Evolutionary conservation across 2,797 vertebrate genomes (phyloP), one percentile per base, ranked within the genome.

Genomic region (Rhyacichthys aspro): DNA sequence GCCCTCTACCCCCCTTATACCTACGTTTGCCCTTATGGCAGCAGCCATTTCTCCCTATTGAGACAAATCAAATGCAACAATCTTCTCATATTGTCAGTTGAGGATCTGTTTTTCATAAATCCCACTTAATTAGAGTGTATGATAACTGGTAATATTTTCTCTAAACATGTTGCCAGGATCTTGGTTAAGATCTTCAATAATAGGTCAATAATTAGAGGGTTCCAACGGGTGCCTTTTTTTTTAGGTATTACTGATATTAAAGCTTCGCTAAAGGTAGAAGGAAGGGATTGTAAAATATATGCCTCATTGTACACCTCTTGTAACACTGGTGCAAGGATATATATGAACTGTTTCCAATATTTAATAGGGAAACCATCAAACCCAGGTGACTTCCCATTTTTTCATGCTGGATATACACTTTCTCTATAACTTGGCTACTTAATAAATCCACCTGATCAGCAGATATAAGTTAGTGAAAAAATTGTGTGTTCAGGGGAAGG

Each of bases 81-180:
- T 49, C 46, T 42, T 60, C n/a, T n/a, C n/a, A n/a, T n/a, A n/a
- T n/a, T 49, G 17, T 59, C 37, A 16, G 12, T 43, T 14, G 32
- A 37, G n/a, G 58, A 50, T 32, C 16, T 36, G 41, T 28, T 46
- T 9, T 33, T 42, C 16, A 17, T 16, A 32, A 48, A 48, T 12
- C 38, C 38, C 18, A 11, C 38, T 39, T 49, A 37, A 18, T 59
- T 45, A 42, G 58, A 8, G 16, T 34, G 15, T 42, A 8, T 60
- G 41, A 60, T 14, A 2, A 12, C 28, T 3, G 38, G 11, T 16
- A 60, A 17, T 8, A 60, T 9, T n/a, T 43, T 11, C 38, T 60
- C 15, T 4, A 11, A 17, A 5, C 2, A n/a, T n/a, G n/a, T n/a
- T n/a, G n/a, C n/a, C n/a, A n/a, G n/a, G n/a, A n/a, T n/a, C n/a